phyloP scores from a whole-genome alignment of 2,888 invertebrate species.

The Notodonta ziczac region DNA sequence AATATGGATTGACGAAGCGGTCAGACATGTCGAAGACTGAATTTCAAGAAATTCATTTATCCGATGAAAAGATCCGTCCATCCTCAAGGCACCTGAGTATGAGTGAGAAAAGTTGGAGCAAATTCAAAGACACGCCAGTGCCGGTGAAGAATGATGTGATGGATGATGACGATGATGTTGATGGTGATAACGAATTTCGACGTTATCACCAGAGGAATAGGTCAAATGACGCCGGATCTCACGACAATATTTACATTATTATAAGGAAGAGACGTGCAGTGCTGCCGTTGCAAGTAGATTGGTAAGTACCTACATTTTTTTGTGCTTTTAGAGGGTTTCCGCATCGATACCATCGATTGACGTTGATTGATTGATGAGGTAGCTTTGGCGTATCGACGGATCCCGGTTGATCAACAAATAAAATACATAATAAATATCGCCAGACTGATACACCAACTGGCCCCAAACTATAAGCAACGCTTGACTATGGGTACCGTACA shows the following conservation, averaged over 20 bases:
- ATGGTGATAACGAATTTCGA: conserved; percentile 19
- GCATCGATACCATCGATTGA: too few relatives aligned
- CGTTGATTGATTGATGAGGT: too few relatives aligned
- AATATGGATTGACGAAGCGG: conserved; percentile 85
- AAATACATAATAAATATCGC: too few relatives aligned
- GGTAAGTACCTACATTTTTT: conserved; percentile 62
- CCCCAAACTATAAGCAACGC: too few relatives aligned
- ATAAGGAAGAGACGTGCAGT: conserved; percentile 60
- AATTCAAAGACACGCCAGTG: conserved; percentile 10
- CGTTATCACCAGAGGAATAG: conserved; percentile 24
- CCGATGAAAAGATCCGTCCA: conserved; percentile 63
- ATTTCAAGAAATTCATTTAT: conserved; percentile 78
- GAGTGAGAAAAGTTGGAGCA: conserved; percentile 59
- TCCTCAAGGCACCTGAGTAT: conserved; percentile 24
- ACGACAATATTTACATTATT: conserved; percentile 50
- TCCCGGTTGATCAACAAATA: too few relatives aligned
- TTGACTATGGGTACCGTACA: too few relatives aligned
- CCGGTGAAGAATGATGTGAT: conserved; percentile 11
- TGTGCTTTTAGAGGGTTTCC: conserved; percentile 9
- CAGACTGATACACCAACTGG: too few relatives aligned
- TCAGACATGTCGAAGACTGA: conserved; percentile 87
- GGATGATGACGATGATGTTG: conserved; percentile 17
- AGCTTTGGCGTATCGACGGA: too few relatives aligned
- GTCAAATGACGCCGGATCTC: conserved; percentile 22
- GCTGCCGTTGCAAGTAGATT: conserved; percentile 82